Evolutionary conservation across 2,888 invertebrate species (phyloP), one percentile per base, ranked within the genome.

Genomic region (Trachelus troglodyta): DNA sequence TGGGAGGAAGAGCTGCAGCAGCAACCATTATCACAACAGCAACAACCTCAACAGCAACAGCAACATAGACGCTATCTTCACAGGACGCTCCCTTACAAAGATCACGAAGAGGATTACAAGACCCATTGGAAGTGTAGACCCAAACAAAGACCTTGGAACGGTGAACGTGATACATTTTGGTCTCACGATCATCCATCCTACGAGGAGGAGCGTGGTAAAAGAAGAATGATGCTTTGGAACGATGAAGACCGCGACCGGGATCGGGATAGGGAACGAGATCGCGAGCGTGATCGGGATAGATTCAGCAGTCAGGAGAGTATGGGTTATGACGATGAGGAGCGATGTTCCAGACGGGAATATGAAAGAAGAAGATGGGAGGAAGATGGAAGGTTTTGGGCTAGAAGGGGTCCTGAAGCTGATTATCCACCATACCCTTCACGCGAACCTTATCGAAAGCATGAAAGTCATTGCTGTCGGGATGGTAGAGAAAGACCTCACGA

Each of bases 271-370:
- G n/a, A 73, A 33, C 34, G 92, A 34, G 91, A 91, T 73, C 85
- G 92, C 81, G 92, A 92, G 12, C 89, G 92, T 84, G 92, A 92
- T 76, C 86, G 92, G 35, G 91, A 91, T 56, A 87, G 91, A 40
- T 91, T 91, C 76, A 91, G 91, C 68, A 91, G 91, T 75, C 90
- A 92, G 75, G 92, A 92, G 80, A 91, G 90, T 79, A 90, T 91
- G 89, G 89, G 91, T 75, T 92, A 92, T 76, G 91, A 92, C 77
- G 94, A 94, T 75, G 89, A 91, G 30, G 89, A 91, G 40, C 85
- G 90, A 74, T 89, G 88, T 85, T 83, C 82, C 31, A 85, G 89
- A 74, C 85, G 89, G 40, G 90, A 90, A 33, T 91, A 89, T 79
- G 91, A 91, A 15, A 87, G 90, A 75, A 86, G 89, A 82, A 79